phyloP scores from a whole-genome alignment of 2,888 invertebrate species.

The Dasysyrphus tricinctus region DNA sequence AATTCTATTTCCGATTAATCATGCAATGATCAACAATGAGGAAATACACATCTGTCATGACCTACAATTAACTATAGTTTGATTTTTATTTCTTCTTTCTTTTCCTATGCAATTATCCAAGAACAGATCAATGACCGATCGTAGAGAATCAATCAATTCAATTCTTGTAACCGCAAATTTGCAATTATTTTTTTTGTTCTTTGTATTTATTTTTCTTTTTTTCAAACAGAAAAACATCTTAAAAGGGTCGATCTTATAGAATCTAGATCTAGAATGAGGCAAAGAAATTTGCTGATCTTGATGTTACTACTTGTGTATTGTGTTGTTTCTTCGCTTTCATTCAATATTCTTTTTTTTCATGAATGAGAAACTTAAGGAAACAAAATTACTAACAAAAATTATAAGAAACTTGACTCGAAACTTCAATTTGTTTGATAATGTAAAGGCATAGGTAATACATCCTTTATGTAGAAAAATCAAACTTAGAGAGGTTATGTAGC shows the following conservation, averaged over 20 bases:
- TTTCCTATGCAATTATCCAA: constrained; percentile 17
- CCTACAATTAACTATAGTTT: constrained; percentile 62
- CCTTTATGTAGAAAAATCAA: no score
- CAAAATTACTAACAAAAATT: no score
- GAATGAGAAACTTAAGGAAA: no score
- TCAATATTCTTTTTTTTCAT: no score
- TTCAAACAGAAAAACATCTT: constrained; percentile 30
- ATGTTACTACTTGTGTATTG: not conserved
- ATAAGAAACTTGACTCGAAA: no score
- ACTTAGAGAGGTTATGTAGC: no score
- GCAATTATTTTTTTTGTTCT: not conserved
- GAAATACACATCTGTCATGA: constrained; percentile 58
- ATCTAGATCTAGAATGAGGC: not conserved
- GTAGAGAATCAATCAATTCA: constrained; percentile 67
- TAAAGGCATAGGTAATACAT: no score
- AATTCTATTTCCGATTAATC: constrained; percentile 68
- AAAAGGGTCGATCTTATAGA: not conserved
- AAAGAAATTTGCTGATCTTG: not conserved
- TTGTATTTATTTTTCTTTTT: not conserved
- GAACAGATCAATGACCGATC: constrained; percentile 72
- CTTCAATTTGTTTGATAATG: no score
- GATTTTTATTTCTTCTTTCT: constrained; percentile 57
- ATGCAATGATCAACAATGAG: constrained; percentile 64
- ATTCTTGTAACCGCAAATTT: constrained; percentile 3
- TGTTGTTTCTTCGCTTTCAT: not conserved